Evolutionary conservation across 2,888 invertebrate genomes (phyloP), one percentile per base, ranked within the genome.

Genomic region (Pammene fasciana): DNA sequence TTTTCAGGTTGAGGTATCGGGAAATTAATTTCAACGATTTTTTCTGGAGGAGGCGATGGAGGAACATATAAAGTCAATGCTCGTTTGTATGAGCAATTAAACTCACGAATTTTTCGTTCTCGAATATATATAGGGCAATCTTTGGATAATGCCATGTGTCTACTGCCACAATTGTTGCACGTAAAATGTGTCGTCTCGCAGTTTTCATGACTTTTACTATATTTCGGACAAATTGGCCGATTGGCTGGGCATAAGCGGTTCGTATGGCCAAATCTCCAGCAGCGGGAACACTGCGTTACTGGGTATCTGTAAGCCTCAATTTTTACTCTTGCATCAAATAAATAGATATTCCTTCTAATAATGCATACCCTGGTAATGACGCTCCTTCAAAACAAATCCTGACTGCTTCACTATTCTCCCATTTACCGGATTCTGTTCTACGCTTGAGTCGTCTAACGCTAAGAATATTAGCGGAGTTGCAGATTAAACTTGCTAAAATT

Each of bases 271-370:
- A 11, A 43, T 43, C 43, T 46, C 46, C 46, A 46, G 14, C 46
- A 46, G 46, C 14, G 46, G 5, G 46, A 46, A 14, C 46, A 46
- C 46, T 46, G 46, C 8, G 46, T 46, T 46, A 46, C 46, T 14
- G 46, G 46, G 46, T 46, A 46, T 46, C 46, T 46, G 46, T 46
- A 46, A 14, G 46, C 5, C 14, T 46, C 46, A 46, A 46, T 14
- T 46, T 46, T 46, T 14, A 46, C 46, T 14, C 14, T 46, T 4
- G 10, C 46, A 14, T 46, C 46, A 46, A 46, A 46, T 46, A 46
- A 14, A 14, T 46, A 43, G 11, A 46, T n/a, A n/a, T n/a, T n/a
- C n/a, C n/a, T n/a, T n/a, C n/a, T n/a, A n/a, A n/a, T n/a, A n/a
- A n/a, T n/a, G n/a, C 46, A 14, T 46, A 10, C 14, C 2, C 46